Percentiles rank a stretch among this genome's conserved stretches.
These are phyloP conservation scores for Dolichallabes microphthalmus DNA, from an alignment of 2,113 vertebrate genomes.

Conservation along the genomic window DNA sequence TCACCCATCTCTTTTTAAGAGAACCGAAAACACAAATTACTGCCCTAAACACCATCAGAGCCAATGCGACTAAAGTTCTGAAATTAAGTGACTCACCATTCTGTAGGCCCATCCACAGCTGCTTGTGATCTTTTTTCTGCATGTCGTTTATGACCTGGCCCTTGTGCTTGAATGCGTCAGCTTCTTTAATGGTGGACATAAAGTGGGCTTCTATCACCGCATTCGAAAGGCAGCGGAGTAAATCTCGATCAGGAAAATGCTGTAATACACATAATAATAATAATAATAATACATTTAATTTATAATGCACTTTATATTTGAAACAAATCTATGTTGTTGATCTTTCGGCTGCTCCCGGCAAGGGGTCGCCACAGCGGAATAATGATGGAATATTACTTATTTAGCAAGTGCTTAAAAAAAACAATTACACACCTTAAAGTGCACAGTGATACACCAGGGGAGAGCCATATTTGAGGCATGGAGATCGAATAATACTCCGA, in stretches of 20 bases:
- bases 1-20: background rate
- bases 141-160: slow-evolving; percentile 98
- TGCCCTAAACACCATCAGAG: background rate
- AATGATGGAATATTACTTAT: background rate
- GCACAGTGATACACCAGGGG: slow-evolving; percentile 95
- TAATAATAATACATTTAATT: no score
- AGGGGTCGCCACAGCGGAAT: no score
- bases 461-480: slow-evolving; percentile 90
- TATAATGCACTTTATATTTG: no score
- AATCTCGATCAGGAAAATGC: slow-evolving; percentile 91
- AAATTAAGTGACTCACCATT: slow-evolving; percentile 77
- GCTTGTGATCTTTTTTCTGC: slow-evolving; percentile 99
- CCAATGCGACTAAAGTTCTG: background rate
- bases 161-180: slow-evolving; percentile 98
- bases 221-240: slow-evolving; percentile 90
- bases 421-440: slow-evolving; percentile 86
- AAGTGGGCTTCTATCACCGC: slow-evolving; percentile 96
- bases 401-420: background rate
- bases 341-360: no score
- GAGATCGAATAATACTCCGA: slow-evolving; percentile 95
- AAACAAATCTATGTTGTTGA: no score
- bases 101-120: slow-evolving; percentile 98
- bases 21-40: background rate
- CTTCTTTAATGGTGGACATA: slow-evolving; percentile 98
- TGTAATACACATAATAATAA: slow-evolving; percentile 60